Evolutionary conservation across 2,888 invertebrate species (phyloP), one percentile per base, ranked within the genome.

Genomic region (Anthophora plumipes): DNA sequence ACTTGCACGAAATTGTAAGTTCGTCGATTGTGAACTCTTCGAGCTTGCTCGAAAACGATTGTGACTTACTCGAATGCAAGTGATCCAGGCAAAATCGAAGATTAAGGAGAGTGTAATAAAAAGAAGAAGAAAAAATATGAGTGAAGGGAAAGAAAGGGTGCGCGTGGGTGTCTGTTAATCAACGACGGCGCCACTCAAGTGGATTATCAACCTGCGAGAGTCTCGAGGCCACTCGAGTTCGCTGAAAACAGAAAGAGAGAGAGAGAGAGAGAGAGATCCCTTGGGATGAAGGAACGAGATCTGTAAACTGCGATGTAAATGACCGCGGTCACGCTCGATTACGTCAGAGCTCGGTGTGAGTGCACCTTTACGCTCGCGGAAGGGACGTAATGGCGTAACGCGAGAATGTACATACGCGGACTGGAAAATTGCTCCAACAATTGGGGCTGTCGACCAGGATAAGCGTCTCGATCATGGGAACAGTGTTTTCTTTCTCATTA

Each of bases 101-200:
- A 20, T 22, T 14, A 46, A 11, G 41, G 22, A 11, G 43, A 41
- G 25, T 37, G 31, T 12, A 46, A 50, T 17, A 52, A 22, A 54
- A 61, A 41, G 43, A 50, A 54, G 37, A 60, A 12, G 12, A 37
- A n/a, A 8, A 52, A n/a, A n/a, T n/a, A 54, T 31, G 1, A 31
- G 31, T 3, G 41, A 20, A 20, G 25, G 9, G 9, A 22, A n/a
- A 22, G 20, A 63, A 48, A 48, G 54, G 72, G 31, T 68, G 84
- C 72, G 82, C 85, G 90, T 89, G 82, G 90, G 90, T 70, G 90
- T 85, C 69, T n/a, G 77, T 77, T 89, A 89, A 90, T 90, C 90
- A 87, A 80, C 82, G 77, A 83, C 66, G 90, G 90, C 90, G 89
- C 90, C 89, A 80, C 72, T 78, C 77, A 50, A 84, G 72, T 31